These are phyloP conservation scores for Blastobasis adustella DNA, from an alignment of 2,888 invertebrate species.

Conservation along the genomic window DNA sequence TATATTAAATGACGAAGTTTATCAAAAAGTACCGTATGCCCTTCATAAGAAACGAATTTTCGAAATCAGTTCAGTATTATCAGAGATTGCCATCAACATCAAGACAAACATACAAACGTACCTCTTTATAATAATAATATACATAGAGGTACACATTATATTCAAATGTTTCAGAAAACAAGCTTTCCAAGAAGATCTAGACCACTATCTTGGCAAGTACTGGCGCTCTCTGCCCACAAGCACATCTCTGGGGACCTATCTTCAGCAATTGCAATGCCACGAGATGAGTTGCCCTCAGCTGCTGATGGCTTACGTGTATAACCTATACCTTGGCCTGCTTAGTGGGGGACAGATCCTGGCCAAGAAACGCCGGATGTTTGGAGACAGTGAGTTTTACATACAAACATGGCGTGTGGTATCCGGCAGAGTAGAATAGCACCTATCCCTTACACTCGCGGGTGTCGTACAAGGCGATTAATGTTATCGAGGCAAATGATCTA, in stretches of 20 bases:
- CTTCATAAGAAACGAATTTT: no score
- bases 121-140: no score
- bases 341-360: slow-evolving; percentile 86
- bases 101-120: no score
- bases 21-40: no score
- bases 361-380: slow-evolving; percentile 78
- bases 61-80: no score
- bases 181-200: slow-evolving; percentile 82
- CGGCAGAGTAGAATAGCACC: no score
- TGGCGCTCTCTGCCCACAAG: slow-evolving; percentile 62
- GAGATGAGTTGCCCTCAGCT: slow-evolving; percentile 72
- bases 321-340: slow-evolving; percentile 84
- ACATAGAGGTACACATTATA: no score
- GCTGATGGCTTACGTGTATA: slow-evolving; percentile 85
- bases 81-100: no score
- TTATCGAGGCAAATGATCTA: no score
- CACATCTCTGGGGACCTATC: slow-evolving; percentile 76
- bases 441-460: no score
- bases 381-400: slow-evolving; percentile 31
- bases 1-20: no score
- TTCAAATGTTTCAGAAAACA: slow-evolving; percentile 67
- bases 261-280: slow-evolving; percentile 78
- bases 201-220: slow-evolving; percentile 77
- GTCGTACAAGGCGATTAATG: no score
- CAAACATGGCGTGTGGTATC: background rate